Conservation (phyloP, 2,113 vertebrate species). For the Dasyurus viverrinus region DNA sequence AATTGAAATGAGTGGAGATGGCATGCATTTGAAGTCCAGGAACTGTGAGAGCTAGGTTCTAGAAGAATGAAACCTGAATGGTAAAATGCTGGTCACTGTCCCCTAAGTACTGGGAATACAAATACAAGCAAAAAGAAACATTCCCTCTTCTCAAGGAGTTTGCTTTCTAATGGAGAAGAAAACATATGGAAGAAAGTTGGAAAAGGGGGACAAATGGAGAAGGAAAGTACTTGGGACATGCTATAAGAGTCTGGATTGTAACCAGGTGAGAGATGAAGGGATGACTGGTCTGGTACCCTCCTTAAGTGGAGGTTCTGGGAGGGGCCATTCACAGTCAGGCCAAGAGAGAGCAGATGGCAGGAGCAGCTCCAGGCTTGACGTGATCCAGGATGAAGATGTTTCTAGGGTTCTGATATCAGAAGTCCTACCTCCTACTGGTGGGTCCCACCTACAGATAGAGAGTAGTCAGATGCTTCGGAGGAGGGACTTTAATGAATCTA, state of each 20-base stretch:
- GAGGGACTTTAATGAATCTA: neutral
- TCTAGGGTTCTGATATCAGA: neutral
- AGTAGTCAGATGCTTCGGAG: neutral
- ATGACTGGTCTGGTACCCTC: neutral
- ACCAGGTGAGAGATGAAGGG: neutral
- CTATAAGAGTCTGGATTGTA: neutral
- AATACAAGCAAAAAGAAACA: neutral
- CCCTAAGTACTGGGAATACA: neutral
- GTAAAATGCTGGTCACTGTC: neutral
- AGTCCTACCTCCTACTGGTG: neutral
- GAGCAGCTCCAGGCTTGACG: neutral
- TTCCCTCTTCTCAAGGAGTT: neutral
- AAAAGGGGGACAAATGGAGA: neutral
- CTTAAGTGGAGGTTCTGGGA: neutral
- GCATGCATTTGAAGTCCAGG: neutral
- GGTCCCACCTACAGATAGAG: neutral
- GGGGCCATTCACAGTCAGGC: neutral
- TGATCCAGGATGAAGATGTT: neutral
- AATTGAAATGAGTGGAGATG: neutral
- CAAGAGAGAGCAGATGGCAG: neutral
- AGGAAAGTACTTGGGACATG: neutral
- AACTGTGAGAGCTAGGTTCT: neutral
- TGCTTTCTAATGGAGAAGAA: neutral
- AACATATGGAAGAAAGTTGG: neutral
- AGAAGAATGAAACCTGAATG: neutral